Evolutionary conservation across 2,797 vertebrate genomes (phyloP).

Genomic region (Chaunax sp.): DNA sequence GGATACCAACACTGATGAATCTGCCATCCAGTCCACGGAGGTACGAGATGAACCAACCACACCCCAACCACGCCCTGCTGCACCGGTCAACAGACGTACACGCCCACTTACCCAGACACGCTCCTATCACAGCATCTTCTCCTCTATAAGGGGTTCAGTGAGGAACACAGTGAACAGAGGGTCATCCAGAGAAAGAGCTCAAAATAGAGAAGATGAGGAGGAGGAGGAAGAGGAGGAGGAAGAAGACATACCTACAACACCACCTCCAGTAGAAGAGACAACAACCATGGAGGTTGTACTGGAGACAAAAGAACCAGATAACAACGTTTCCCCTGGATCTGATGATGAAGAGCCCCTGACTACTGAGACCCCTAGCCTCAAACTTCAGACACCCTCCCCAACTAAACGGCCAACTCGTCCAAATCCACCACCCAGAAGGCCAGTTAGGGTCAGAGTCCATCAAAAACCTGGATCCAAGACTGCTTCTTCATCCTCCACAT

Average conservation of each 20-base stretch:
- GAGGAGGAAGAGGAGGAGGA: conserved; percentile 38
- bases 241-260: conserved; percentile 57
- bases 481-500: conserved; percentile 49
- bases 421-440: conserved; percentile 69
- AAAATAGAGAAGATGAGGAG: conserved; percentile 59
- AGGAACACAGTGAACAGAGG: conserved; percentile 58
- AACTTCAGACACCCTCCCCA: conserved; percentile 64
- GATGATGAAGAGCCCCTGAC: conserved; percentile 53
- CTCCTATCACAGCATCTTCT: conserved; percentile 83
- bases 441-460: conserved; percentile 73
- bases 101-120: conserved; percentile 84
- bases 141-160: conserved; percentile 80
- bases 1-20: conserved; percentile 74
- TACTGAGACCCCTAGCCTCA: conserved; percentile 63
- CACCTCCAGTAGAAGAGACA: conserved; percentile 62
- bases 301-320: conserved; percentile 70
- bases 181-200: conserved; percentile 57
- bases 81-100: conserved; percentile 57
- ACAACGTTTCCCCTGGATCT: conserved; percentile 69
- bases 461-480: conserved; percentile 62
- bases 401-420: conserved; percentile 47
- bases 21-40: conserved; percentile 75
- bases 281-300: conserved; percentile 57
- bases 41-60: conserved; percentile 65
- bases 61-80: conserved; percentile 42